Evolutionary conservation across 1,140 invertebrate genomes (phyloP).

Genomic region (Batillaria attramentaria): DNA sequence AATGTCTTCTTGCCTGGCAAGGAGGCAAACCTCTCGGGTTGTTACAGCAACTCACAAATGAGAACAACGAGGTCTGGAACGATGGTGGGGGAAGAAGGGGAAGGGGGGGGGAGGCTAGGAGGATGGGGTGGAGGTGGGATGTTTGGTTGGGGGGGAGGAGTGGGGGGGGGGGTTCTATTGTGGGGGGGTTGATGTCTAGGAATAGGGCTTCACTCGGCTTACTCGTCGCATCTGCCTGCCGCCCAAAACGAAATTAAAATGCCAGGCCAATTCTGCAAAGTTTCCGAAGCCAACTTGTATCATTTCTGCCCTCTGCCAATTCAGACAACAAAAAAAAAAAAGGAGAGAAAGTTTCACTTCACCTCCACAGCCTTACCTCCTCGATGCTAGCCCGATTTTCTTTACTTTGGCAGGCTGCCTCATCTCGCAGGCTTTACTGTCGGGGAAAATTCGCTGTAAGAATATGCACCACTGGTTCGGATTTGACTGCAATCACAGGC

Average conservation of each 20-base stretch:
- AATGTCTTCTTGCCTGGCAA: slow-evolving; percentile 22
- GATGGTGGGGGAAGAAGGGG: neutral
- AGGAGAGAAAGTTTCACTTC: slow-evolving; percentile 17
- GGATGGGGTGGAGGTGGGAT: slow-evolving; percentile 4
- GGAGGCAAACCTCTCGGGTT: neutral
- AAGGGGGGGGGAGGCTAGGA: neutral
- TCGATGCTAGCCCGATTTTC: neutral
- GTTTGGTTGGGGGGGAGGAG: neutral
- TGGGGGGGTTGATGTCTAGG: neutral
- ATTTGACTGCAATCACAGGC: slow-evolving; percentile 36
- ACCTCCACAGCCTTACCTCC: slow-evolving; percentile 9
- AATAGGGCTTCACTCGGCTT: slow-evolving; percentile 9
- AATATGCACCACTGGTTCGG: slow-evolving; percentile 30
- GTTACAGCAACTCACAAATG: no score
- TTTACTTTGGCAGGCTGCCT: slow-evolving; percentile 9
- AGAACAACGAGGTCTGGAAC: no score
- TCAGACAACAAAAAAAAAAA: neutral
- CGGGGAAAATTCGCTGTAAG: slow-evolving; percentile 12
- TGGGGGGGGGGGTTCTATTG: neutral
- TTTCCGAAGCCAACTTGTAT: slow-evolving; percentile 30
- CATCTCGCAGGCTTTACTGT: slow-evolving; percentile 23
- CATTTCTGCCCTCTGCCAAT: slow-evolving; percentile 18
- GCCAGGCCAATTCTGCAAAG: slow-evolving; percentile 33
- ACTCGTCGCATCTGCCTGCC: slow-evolving; percentile 31
- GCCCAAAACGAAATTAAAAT: slow-evolving; percentile 35